Conservation (phyloP, 64 coral and sea anemone species). For the Dendronephthya gigantea region DNA sequence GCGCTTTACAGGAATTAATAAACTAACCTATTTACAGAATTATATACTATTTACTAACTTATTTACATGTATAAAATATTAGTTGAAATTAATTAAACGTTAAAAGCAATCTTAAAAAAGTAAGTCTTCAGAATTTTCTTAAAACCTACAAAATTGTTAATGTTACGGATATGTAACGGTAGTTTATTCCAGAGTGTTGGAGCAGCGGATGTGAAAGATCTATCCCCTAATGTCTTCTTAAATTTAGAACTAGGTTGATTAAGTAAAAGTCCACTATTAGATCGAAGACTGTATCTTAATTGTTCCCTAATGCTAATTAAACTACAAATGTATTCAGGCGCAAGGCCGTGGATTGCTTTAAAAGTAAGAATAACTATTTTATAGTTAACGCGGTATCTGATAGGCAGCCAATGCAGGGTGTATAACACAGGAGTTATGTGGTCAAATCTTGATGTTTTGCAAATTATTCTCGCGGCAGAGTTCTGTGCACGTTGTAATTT, state of each 20-base stretch:
- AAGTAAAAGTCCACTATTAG: background rate
- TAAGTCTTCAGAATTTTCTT: conserved; percentile 8
- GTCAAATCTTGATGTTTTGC: conserved; percentile 3
- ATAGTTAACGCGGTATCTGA: background rate
- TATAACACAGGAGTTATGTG: background rate
- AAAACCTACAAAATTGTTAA: background rate
- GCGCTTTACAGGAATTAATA: background rate
- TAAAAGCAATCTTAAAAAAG: conserved; percentile 9
- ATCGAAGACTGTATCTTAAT: background rate
- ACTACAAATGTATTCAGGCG: background rate
- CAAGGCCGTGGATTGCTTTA: background rate
- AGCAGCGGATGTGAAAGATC: conserved; percentile 6
- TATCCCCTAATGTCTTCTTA: conserved; percentile 11
- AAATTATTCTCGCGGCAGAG: conserved; percentile 4
- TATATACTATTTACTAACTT: background rate
- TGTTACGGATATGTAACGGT: background rate
- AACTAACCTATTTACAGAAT: background rate
- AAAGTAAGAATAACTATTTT: background rate
- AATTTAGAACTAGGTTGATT: background rate
- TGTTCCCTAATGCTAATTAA: background rate
- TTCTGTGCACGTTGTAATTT: conserved; percentile 29
- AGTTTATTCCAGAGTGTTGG: conserved; percentile 4
- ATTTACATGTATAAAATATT: too few species aligned
- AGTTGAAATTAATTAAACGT: too few species aligned
- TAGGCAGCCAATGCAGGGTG: conserved; percentile 8